Evolutionary conservation across 2,113 vertebrate genomes (phyloP).

Genomic region (Entelurus aequoreus): DNA sequence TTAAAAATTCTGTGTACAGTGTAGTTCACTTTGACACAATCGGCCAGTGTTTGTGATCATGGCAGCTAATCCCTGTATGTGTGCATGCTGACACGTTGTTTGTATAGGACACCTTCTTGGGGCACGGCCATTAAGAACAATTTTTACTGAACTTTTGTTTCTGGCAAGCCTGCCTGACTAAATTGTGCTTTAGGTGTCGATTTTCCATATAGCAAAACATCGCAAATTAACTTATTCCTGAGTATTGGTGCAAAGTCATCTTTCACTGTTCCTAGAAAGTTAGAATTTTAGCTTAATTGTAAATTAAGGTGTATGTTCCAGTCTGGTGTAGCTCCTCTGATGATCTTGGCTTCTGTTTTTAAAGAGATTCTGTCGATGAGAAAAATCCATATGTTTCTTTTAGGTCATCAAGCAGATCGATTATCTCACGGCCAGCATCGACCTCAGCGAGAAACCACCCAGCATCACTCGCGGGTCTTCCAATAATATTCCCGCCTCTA

Average conservation of each 20-base stretch:
- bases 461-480: slow-evolving; percentile 23
- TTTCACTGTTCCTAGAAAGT: too few relatives aligned
- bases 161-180: slow-evolving; percentile 31
- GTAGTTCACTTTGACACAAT: slow-evolving; percentile 19
- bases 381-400: slow-evolving; percentile 29
- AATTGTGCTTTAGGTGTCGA: slow-evolving; percentile 41
- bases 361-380: not conserved
- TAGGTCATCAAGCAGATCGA: slow-evolving; percentile 77
- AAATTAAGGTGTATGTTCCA: too few relatives aligned
- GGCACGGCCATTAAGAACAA: slow-evolving; percentile 31
- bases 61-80: slow-evolving; percentile 2
- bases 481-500: slow-evolving; percentile 26
- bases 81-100: slow-evolving; percentile 15
- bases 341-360: too few relatives aligned
- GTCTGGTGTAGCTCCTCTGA: too few relatives aligned
- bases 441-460: slow-evolving; percentile 49
- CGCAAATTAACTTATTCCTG: too few relatives aligned
- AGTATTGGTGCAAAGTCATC: too few relatives aligned
- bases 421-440: slow-evolving; percentile 68
- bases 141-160: slow-evolving; percentile 53
- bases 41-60: slow-evolving; percentile 6
- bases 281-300: too few relatives aligned
- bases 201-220: slow-evolving; percentile 43
- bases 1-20: slow-evolving; percentile 1
- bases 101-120: slow-evolving; percentile 21